Conservation (phyloP, 2,113 vertebrate genomes). For the Hypanus sabinus region DNA sequence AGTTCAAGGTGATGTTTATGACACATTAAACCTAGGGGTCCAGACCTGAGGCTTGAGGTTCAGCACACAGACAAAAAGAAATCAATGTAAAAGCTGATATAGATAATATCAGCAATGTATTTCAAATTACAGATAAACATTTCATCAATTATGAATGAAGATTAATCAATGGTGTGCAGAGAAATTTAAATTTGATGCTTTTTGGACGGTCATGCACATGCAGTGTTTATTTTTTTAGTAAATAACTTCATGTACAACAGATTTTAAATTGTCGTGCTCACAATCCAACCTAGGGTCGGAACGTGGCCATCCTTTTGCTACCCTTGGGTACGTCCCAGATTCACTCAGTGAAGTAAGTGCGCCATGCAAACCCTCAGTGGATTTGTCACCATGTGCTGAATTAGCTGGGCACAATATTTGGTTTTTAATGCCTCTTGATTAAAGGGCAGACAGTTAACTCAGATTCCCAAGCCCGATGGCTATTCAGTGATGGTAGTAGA, state of each 20-base stretch:
- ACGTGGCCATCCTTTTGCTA: no score
- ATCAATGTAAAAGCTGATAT: not conserved
- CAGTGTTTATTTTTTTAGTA: no score
- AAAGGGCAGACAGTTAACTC: not conserved
- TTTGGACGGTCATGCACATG: no score
- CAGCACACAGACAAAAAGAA: not conserved
- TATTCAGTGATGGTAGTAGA: not conserved
- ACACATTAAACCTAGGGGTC: not conserved
- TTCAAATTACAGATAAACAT: not conserved
- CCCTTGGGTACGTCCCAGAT: no score
- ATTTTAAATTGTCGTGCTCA: no score
- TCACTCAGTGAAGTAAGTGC: not conserved
- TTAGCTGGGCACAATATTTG: not conserved
- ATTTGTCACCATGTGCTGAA: not conserved
- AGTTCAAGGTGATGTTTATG: not conserved
- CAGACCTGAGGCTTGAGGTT: not conserved
- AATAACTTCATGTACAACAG: no score
- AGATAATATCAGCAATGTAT: not conserved
- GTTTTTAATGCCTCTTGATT: not conserved
- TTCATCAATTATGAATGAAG: not conserved
- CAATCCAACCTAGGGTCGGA: no score
- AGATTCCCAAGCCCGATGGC: not conserved
- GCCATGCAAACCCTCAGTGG: not conserved
- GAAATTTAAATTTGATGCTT: no score
- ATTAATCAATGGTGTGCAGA: no score